Base-by-base conservation (phyloP, 2,888 invertebrate genomes). In the Cryptus armator region DNA sequence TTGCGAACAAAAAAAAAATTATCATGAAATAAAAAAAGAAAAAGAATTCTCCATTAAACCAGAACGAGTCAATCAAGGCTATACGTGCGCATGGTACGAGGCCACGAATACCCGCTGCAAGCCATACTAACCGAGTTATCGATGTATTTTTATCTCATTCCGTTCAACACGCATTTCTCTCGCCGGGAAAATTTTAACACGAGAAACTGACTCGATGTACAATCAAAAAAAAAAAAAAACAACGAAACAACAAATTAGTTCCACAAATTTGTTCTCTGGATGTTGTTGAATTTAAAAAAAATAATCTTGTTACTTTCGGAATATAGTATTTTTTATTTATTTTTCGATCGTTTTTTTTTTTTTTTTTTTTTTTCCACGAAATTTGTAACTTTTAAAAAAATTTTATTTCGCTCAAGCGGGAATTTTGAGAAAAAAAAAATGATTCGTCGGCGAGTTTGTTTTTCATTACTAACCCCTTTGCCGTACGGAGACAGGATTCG, bases 11-110 rank as follows among this genome's bases (percentile, higher is more conserved):
- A 37, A 44, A 56, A 78, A 75, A 37, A 72, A 46, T 48, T 37
- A 37, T 37, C 6, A 24, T 24, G 24, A 24, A 24, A 24, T 24
- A 43, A 12, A 24, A 68, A 32, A 48, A 82, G 16, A 70, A 70
- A 76, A 81, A 67, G 48, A 43, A 83, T 29, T 16, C n/a, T 74
- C 51, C 37, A 19, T 62, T 19, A 71, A 53, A 48, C 51, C 37
- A 7, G 53, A 32, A 19, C 48, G 46, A 32, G 80, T 64, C n/a
- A 37, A 80, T 48, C 64, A 51, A 70, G 76, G 76, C 70, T 81
- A 64, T 62, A 76, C 68, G 75, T 75, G 81, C 9, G 12, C 48
- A 51, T 76, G 19, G 56, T 51, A 64, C 76, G 81, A 81, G 81
- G 70, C 76, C 64, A 44, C 19, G 44, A 32, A 81, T 59, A 75